Percentiles rank a stretch among this genome's conserved stretches.
Conservation (phyloP, 2,888 invertebrate species). For the Diadromus collaris region DNA sequence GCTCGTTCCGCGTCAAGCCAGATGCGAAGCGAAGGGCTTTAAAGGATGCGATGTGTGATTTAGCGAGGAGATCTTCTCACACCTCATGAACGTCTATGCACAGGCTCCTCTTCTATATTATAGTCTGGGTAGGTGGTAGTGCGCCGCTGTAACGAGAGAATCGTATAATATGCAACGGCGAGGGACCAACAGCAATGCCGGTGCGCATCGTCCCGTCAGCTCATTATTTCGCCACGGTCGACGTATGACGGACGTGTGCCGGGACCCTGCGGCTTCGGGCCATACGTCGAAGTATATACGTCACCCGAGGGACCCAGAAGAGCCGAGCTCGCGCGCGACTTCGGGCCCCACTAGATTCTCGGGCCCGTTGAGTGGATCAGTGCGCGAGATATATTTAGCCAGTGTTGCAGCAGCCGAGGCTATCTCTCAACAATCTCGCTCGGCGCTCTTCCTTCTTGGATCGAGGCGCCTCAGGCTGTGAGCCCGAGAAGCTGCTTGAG, state of each 20-base stretch:
- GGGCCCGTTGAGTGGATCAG: conserved; percentile 55
- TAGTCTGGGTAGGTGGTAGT: conserved; percentile 6
- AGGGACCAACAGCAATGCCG: conserved; percentile 38
- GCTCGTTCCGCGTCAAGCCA: conserved; percentile 12
- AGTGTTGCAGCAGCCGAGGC: conserved; percentile 42
- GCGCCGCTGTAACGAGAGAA: conserved; percentile 33
- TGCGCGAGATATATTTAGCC: conserved; percentile 55
- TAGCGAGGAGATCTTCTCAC: conserved; percentile 42
- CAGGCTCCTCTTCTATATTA: conserved; percentile 11
- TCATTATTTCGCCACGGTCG: conserved; percentile 68
- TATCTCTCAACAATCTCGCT: conserved; percentile 49
- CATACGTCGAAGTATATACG: conserved; percentile 66
- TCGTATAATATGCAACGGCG: conserved; percentile 47
- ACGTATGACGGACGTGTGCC: conserved; percentile 70
- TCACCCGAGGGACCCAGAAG: conserved; percentile 60
- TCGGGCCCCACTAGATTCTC: conserved; percentile 20
- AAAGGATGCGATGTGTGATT: conserved; percentile 37
- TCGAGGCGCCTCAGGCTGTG: conserved; percentile 23
- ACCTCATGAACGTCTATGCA: conserved; percentile 11
- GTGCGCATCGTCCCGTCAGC: conserved; percentile 58
- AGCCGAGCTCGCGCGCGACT: conserved; percentile 22
- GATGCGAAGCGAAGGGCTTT: conserved; percentile 6
- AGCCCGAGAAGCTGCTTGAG: conserved; percentile 20
- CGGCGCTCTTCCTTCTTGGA: conserved; percentile 42
- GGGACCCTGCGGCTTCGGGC: conserved; percentile 60